phyloP scores from a whole-genome alignment of 2,113 vertebrate genomes.

The Pseudorasbora parva region DNA sequence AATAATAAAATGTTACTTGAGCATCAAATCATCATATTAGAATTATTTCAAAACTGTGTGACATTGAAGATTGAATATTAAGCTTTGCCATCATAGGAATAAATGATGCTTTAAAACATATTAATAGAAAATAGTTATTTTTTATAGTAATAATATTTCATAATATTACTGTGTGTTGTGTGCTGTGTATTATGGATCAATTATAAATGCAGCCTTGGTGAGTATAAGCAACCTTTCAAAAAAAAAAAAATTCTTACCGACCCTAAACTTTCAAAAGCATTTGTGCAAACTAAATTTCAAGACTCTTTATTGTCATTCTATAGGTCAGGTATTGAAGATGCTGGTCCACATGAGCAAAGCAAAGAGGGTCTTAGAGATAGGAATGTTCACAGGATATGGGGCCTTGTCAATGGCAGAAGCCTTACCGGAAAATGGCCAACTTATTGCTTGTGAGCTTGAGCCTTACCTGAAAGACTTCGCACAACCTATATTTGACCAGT shows the following conservation, averaged over 20 bases:
- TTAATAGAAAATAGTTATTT: background rate
- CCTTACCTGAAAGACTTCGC: constrained; percentile 69
- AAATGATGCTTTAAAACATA: background rate
- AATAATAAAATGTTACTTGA: background rate
- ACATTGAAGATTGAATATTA: background rate
- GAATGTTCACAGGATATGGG: constrained; percentile 73
- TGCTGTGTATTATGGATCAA: background rate
- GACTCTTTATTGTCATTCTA: constrained; percentile 8
- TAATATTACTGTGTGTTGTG: background rate
- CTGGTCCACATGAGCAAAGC: constrained; percentile 70
- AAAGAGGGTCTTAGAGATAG: constrained; percentile 74
- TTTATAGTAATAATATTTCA: background rate
- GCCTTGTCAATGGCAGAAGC: constrained; percentile 74
- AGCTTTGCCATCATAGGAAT: background rate
- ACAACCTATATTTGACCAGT: constrained; percentile 74
- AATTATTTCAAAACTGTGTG: background rate
- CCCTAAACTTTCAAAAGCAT: background rate
- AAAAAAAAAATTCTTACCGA: background rate
- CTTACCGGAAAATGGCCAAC: constrained; percentile 74
- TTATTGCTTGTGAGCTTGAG: constrained; percentile 70
- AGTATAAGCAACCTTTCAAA: background rate
- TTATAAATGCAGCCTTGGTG: background rate
- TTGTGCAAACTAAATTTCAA: background rate
- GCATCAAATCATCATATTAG: background rate
- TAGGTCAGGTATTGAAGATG: constrained; percentile 75